Conservation (phyloP, 2,888 invertebrate genomes). For the Eucriotettix oculatus region DNA sequence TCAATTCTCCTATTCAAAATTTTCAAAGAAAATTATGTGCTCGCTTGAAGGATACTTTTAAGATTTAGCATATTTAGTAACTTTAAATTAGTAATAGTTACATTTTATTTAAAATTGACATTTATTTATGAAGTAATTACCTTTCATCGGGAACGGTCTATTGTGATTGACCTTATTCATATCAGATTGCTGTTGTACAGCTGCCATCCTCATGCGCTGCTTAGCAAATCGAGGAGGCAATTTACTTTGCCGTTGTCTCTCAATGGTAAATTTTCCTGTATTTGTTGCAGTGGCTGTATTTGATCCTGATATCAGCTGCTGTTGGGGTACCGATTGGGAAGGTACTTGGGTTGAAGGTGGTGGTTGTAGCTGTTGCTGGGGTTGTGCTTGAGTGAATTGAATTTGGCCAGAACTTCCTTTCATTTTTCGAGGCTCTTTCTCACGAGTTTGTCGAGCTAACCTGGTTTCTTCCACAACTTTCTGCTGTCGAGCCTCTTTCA, state of each 20-base stretch:
- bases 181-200: conserved; percentile 15
- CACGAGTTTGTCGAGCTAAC: conserved; percentile 19
- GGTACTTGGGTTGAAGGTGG: neutral
- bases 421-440: conserved; percentile 15
- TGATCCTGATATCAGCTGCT: conserved; percentile 12
- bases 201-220: conserved; percentile 38
- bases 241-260: conserved; percentile 36
- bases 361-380: neutral
- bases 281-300: neutral
- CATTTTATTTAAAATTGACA: neutral
- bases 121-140: conserved; percentile 6
- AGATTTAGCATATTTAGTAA: neutral
- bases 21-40: too few relatives aligned
- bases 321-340: conserved; percentile 24
- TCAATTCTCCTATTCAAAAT: too few relatives aligned
- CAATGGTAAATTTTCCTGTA: conserved; percentile 13
- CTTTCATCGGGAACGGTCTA: conserved; percentile 18
- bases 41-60: too few relatives aligned
- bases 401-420: neutral
- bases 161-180: conserved; percentile 18
- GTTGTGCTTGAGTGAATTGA: neutral
- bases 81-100: neutral
- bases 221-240: conserved; percentile 65
- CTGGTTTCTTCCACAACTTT: conserved; percentile 14
- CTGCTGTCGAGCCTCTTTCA: conserved; percentile 30